Conservation (phyloP, 2,797 vertebrate genomes). For the Anabas testudineus region DNA sequence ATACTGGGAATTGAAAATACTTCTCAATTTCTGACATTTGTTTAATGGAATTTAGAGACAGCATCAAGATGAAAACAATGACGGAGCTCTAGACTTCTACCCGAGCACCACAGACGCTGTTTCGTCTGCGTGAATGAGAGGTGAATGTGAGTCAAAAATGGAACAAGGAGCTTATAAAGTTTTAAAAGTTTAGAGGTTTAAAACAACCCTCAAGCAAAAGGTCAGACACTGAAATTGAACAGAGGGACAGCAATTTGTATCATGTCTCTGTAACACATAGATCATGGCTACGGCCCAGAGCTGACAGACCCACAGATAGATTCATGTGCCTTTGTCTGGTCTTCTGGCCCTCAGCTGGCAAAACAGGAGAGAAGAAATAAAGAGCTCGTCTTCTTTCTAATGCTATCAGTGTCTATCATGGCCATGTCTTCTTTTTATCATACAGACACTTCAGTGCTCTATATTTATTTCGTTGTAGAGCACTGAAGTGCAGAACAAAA, state of each 20-base stretch:
- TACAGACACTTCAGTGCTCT: too few relatives aligned
- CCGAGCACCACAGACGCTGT: background rate
- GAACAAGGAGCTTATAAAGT: background rate
- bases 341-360: conserved; percentile 12
- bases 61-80: background rate
- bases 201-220: conserved; percentile 13
- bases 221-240: conserved; percentile 18
- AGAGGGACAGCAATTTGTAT: conserved; percentile 1
- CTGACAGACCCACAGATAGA: conserved; percentile 5
- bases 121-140: background rate
- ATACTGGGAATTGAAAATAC: background rate
- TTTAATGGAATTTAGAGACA: conserved; percentile 3
- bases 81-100: background rate
- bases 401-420: background rate
- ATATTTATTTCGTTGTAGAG: too few relatives aligned
- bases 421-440: background rate
- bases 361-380: background rate
- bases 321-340: conserved; percentile 12
- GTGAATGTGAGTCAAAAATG: background rate
- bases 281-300: conserved; percentile 33
- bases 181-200: conserved; percentile 7
- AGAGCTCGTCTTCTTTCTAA: too few relatives aligned
- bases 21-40: background rate
- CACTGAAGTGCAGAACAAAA: too few relatives aligned
- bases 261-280: conserved; percentile 30